These are phyloP conservation scores for Bacillus rossius DNA, from an alignment of 1,140 invertebrate genomes.

Conservation along the genomic window DNA sequence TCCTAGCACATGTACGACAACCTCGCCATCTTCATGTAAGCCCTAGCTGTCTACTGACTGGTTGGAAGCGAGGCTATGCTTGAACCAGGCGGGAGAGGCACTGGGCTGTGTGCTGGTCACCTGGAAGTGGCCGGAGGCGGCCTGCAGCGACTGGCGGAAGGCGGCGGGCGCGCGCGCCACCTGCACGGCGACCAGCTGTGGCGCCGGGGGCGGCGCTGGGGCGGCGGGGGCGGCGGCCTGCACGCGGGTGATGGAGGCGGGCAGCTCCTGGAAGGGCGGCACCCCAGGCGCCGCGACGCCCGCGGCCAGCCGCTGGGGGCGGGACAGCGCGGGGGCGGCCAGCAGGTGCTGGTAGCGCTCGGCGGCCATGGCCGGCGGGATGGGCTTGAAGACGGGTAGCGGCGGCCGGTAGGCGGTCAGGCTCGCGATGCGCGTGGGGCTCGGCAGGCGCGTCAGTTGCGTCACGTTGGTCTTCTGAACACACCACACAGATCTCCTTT, in stretches of 20 bases:
- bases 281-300: constrained; percentile 30
- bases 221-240: not conserved
- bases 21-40: too few species aligned
- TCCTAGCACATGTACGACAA: too few species aligned
- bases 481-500: too few species aligned
- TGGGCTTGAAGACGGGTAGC: constrained; percentile 36
- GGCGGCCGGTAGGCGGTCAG: constrained; percentile 42
- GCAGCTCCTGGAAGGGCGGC: constrained; percentile 43
- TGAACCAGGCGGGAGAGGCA: too few species aligned
- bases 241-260: constrained; percentile 27
- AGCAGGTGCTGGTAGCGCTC: not conserved
- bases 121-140: constrained; percentile 11
- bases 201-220: not conserved
- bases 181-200: not conserved
- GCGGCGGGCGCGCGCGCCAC: not conserved
- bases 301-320: constrained; percentile 1
- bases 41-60: too few species aligned
- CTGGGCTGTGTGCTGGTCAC: not conserved
- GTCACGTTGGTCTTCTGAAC: too few species aligned
- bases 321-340: not conserved
- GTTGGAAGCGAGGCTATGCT: too few species aligned
- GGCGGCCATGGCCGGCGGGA: constrained; percentile 45
- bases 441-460: constrained; percentile 33
- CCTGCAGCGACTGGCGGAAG: constrained; percentile 5
- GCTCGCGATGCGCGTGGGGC: constrained; percentile 34